Base-by-base conservation (phyloP, 2,888 invertebrate species). In the Lucinisca nassula region DNA sequence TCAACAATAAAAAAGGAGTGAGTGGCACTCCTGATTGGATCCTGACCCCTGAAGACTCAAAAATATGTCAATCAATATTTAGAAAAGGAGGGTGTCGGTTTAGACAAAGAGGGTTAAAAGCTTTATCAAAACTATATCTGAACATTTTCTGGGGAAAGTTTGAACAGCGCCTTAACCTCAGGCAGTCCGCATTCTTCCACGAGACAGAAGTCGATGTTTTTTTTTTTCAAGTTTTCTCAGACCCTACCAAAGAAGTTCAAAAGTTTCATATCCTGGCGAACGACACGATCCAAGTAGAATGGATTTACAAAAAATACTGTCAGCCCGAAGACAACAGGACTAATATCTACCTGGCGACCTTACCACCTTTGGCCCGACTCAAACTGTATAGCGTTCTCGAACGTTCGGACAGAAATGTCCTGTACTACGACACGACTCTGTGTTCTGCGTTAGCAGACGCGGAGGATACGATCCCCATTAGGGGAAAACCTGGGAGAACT, bases 401-500 rank as follows among this genome's bases (percentile, higher is more conserved):
- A 45, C 8, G 67, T n/a, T 35, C 82, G 10, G 55, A 75, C 37
- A 61, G 72, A 35, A n/a, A 79, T 32, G 79, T 86, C 10, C 27
- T 86, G 14, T 85, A 85, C 40, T 85, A 78, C n/a, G 85, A 85
- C 51, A 79, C 38, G 73, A 82, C 21, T 93, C 93, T 21, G 51
- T 51, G 4, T 21, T 51, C 21, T 51, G 10, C 21, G 51, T 51
- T 12, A 51, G 51, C 21, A 4, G 51, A 21, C 14, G 3, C 21
- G 51, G 51, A 8, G 51, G 21, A 4, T 4, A 8, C 14, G 51
- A 51, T 4, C 51, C 51, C 89, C 92, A 17, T 84, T 91, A 0
- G 95, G 95, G 35, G 91, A 92, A 77, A 94, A 88, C 79, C 74
- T 95, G 30, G 95, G 95, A 0, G 95, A 96, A 49, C 85, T 96